Percentiles rank a stretch among this genome's conserved stretches.
phyloP scores from a whole-genome alignment of 1,140 invertebrate genomes.

The Hypsibius dujardini region DNA sequence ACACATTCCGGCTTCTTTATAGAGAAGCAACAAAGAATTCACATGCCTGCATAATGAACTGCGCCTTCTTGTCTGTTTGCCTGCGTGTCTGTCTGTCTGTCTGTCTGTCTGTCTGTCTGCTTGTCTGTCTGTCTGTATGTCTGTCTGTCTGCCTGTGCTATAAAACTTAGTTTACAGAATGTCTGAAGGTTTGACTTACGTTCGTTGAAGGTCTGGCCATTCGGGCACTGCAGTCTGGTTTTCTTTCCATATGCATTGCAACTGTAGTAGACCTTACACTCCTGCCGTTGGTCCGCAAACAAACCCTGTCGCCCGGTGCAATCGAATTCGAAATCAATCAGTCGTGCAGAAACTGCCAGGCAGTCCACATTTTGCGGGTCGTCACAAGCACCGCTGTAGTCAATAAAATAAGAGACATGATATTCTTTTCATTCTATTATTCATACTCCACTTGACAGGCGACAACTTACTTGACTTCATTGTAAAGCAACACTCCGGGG shows the following conservation, averaged over 20 bases:
- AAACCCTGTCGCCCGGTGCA: not conserved
- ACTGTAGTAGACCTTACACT: not conserved
- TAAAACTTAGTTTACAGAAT: not conserved
- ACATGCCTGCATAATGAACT: no score
- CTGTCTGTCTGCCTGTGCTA: no score
- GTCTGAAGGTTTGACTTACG: not conserved
- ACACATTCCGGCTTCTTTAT: not conserved
- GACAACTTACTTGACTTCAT: conserved; percentile 13
- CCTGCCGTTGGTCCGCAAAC: not conserved
- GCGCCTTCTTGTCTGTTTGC: no score
- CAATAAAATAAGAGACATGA: not conserved
- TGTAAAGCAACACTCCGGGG: conserved; percentile 11
- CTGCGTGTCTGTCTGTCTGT: no score
- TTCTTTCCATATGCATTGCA: conserved; percentile 16
- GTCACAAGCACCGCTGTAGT: conserved; percentile 1
- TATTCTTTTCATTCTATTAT: not conserved
- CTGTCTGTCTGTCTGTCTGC: no score
- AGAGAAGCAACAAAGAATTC: not conserved
- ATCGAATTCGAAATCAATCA: conserved; percentile 3
- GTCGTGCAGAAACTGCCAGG: not conserved
- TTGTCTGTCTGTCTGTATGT: no score
- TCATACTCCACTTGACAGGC: not conserved
- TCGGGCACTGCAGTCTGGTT: conserved; percentile 8
- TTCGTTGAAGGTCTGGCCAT: conserved; percentile 11
- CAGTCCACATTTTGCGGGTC: conserved; percentile 15